phyloP scores from a whole-genome alignment of 2,797 vertebrate genomes.

The Phrynocephalus forsythii region DNA sequence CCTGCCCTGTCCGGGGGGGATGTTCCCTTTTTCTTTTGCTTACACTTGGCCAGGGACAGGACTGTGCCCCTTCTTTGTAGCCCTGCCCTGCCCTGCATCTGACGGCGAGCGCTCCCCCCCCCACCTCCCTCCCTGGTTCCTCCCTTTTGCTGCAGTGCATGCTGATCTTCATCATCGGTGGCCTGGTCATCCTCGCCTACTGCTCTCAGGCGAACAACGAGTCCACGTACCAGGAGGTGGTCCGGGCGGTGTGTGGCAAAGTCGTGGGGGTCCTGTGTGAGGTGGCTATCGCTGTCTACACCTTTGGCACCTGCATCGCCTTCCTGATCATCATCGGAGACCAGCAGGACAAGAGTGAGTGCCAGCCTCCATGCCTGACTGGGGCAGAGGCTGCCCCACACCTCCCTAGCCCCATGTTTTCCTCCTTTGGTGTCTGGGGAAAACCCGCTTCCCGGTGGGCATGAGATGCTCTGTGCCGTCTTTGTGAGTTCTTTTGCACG shows the following conservation, averaged over 20 bases:
- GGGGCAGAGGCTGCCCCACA: no score
- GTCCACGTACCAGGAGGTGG: constrained; percentile 95
- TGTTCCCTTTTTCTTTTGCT: no score
- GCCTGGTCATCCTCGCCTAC: constrained; percentile 93
- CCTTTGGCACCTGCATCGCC: constrained; percentile 96
- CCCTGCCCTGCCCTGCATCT: background rate
- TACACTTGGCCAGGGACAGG: background rate
- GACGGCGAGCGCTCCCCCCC: constrained; percentile 18
- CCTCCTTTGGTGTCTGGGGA: background rate
- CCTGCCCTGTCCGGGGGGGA: no score
- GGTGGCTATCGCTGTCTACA: constrained; percentile 92
- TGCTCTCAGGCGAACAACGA: constrained; percentile 95
- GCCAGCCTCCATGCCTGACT: background rate
- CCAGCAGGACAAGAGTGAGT: constrained; percentile 95
- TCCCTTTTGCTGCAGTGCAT: constrained; percentile 82
- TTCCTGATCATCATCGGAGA: constrained; percentile 99
- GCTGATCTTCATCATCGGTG: constrained; percentile 94
- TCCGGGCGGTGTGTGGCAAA: constrained; percentile 92
- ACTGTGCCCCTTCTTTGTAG: background rate
- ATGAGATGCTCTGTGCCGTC: no score
- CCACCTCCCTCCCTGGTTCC: background rate
- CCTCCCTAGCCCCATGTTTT: no score
- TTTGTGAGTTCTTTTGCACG: no score
- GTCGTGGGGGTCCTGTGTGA: constrained; percentile 90
- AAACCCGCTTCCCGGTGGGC: no score